Conservation (phyloP, 2,113 vertebrate genomes). For the crab-eating macaque (Macaca fascicularis) region DNA sequence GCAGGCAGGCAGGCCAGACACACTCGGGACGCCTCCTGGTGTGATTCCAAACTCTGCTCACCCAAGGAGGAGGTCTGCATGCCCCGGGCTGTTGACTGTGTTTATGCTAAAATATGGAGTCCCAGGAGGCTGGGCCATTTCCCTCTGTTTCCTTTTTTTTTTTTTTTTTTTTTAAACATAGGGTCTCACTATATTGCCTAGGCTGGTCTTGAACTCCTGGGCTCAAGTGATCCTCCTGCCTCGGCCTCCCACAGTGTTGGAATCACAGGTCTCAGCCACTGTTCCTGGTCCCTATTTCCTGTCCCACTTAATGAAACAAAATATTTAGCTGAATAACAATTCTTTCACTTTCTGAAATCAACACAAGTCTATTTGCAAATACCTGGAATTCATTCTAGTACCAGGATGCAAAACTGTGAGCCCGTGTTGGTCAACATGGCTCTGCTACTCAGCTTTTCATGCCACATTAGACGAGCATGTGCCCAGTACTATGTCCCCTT, state of each 20-base stretch:
- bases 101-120: background rate
- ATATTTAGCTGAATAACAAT: accelerated
- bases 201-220: no score
- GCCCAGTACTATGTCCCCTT: no score
- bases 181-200: no score
- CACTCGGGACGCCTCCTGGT: accelerated
- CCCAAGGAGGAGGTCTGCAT: background rate
- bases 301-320: background rate
- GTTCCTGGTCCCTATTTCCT: background rate
- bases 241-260: no score
- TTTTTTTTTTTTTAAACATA: no score
- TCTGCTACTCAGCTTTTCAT: accelerated
- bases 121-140: background rate
- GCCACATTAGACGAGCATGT: accelerated
- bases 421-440: accelerated
- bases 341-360: background rate
- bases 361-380: accelerated
- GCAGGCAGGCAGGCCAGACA: background rate
- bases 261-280: no score
- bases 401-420: background rate
- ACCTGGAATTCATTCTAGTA: background rate
- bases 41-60: no score
- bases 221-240: no score
- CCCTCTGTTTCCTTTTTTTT: no score
- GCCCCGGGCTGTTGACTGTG: background rate